These are phyloP conservation scores for Oscarella lobularis DNA, from an alignment of 37 sponge, comb jelly and placozoan genomes.

Conservation along the genomic window DNA sequence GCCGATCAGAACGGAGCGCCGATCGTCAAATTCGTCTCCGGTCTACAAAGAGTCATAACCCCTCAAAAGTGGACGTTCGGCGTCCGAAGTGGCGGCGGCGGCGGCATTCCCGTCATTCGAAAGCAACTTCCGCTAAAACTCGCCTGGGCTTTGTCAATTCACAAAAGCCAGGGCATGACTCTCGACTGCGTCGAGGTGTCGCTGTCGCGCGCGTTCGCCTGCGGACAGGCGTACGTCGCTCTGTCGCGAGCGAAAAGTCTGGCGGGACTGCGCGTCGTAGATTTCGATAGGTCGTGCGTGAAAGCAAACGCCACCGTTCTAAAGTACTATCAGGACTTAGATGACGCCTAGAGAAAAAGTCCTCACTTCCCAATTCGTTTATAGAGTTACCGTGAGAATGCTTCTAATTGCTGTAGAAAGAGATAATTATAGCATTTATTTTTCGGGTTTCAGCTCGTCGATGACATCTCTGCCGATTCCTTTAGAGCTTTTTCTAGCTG, in stretches of 20 bases:
- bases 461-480: too few species aligned
- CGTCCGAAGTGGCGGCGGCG: slow-evolving; percentile 40
- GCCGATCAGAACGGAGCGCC: slow-evolving; percentile 25
- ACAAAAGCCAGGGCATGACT: slow-evolving; percentile 93
- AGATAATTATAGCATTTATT: too few species aligned
- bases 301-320: slow-evolving; percentile 43
- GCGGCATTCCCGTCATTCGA: slow-evolving; percentile 15
- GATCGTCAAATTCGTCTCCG: slow-evolving; percentile 38
- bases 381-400: too few species aligned
- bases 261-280: slow-evolving; percentile 45
- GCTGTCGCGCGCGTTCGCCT: slow-evolving; percentile 59
- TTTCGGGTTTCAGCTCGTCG: too few species aligned
- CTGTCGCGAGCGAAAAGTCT: slow-evolving; percentile 71
- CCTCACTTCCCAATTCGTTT: too few species aligned
- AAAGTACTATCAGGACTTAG: slow-evolving; percentile 33
- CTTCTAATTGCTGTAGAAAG: too few species aligned
- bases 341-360: too few species aligned
- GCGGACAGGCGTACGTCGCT: slow-evolving; percentile 87
- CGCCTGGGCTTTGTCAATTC: slow-evolving; percentile 89
- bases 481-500: background rate
- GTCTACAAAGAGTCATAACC: slow-evolving; percentile 19
- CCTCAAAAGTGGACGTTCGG: slow-evolving; percentile 33
- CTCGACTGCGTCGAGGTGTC: slow-evolving; percentile 86
- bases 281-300: slow-evolving; percentile 54
- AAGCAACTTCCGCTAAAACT: slow-evolving; percentile 71